Evolutionary conservation across 2,888 invertebrate species (phyloP), one percentile per base, ranked within the genome.

Genomic region (Neocrepidodera transversa): DNA sequence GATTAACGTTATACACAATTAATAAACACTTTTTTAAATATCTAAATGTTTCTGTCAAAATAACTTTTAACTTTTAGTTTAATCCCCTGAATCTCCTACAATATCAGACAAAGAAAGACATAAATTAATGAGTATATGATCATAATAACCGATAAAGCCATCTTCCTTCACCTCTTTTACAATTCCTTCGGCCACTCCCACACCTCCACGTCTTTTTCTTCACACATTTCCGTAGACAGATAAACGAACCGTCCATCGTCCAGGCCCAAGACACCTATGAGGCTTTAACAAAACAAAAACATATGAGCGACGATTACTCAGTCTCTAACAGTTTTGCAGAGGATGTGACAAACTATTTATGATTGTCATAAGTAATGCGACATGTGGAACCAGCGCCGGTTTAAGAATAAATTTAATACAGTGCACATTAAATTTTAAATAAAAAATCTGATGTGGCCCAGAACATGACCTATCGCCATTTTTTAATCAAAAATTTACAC

Each of bases 331-430:
- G 57, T 65, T 67, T 70, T 65, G 66, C 65, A 63, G 65, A 62
- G 65, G 66, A 65, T 60, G 62, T 66, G 70, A 68, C 68, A 68
- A 64, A 65, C 67, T 67, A 71, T 69, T 68, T 71, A 69, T 71
- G 66, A 68, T 60, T 66, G 64, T 69, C 69, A 66, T 68, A 69
- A 70, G 66, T 67, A 69, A 67, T 57, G 61, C 67, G 68, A 68
- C 65, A 66, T 66, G 62, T 60, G 64, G 65, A 67, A 45, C 38
- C 52, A 58, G 57, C 53, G 38, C 38, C 54, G 43, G 47, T 54
- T 50, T 36, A 51, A 60, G 57, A 58, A 32, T 43, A 57, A n/a
- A n/a, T n/a, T n/a, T n/a, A n/a, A n/a, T n/a, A n/a, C n/a, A n/a
- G n/a, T n/a, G n/a, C n/a, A n/a, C n/a, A n/a, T n/a, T n/a, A n/a